Percentiles rank a stretch among this genome's conserved stretches.
Conservation (phyloP, 2,797 vertebrate species). For the Erethizon dorsatum region DNA sequence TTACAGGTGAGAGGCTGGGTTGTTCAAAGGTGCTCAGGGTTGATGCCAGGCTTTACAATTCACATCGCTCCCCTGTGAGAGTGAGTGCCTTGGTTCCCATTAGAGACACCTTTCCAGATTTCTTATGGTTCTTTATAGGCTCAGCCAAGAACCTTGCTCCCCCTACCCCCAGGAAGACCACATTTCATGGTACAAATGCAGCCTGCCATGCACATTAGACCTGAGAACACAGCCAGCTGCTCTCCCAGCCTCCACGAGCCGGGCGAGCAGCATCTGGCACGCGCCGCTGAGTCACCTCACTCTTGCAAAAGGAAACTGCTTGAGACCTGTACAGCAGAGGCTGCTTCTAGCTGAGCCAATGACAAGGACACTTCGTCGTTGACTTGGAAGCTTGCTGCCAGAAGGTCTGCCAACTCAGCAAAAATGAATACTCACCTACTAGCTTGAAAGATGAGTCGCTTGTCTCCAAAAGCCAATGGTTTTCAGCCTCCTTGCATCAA, state of each 20-base stretch:
- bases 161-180: not conserved
- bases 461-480: not conserved
- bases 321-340: conserved; percentile 66
- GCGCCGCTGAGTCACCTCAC: not conserved
- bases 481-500: not conserved
- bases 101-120: not conserved
- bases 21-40: not conserved
- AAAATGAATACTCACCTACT: not conserved
- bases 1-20: not conserved
- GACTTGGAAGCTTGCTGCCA: not conserved
- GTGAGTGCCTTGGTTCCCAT: not conserved
- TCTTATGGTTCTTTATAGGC: not conserved
- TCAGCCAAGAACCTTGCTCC: not conserved
- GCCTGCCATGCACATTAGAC: not conserved
- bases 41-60: not conserved
- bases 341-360: not conserved
- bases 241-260: not conserved
- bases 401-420: not conserved
- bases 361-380: not conserved
- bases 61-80: not conserved
- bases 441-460: not conserved
- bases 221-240: not conserved
- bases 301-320: conserved; percentile 55
- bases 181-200: not conserved
- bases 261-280: not conserved